A percentile compares a stretch with the other conserved stretches of the same genome.
These are phyloP conservation scores for Thymelicus acteon DNA, from an alignment of 2,888 invertebrate genomes.

Conservation along the genomic window DNA sequence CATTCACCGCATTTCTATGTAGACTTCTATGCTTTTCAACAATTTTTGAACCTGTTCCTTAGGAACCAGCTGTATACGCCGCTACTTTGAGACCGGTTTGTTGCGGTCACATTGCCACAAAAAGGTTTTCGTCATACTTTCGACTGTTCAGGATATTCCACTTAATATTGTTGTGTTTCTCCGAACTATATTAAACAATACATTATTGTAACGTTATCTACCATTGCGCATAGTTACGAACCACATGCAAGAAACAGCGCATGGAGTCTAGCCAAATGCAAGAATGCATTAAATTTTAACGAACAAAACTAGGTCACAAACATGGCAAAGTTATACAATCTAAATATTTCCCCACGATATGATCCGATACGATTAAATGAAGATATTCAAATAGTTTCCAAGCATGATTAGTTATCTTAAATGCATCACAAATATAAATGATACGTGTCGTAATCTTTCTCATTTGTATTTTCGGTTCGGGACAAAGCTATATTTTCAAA, in stretches of 20 bases:
- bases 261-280: conserved; percentile 18
- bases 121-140: conserved; percentile 66
- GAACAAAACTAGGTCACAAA: conserved; percentile 6
- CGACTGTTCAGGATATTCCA: conserved; percentile 46
- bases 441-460: conserved; percentile 6
- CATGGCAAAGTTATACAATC: neutral
- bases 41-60: conserved; percentile 69
- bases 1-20: conserved; percentile 50
- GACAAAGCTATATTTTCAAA: conserved; percentile 32
- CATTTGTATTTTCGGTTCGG: conserved; percentile 30
- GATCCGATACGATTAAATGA: neutral
- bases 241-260: conserved; percentile 7
- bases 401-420: conserved; percentile 32
- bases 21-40: conserved; percentile 51
- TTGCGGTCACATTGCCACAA: conserved; percentile 67
- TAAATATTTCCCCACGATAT: neutral
- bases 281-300: conserved; percentile 14
- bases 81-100: conserved; percentile 64
- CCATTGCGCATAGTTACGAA: conserved; percentile 8
- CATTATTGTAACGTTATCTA: neutral
- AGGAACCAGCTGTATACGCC: conserved; percentile 71
- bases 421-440: conserved; percentile 25
- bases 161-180: conserved; percentile 13
- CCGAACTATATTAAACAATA: conserved; percentile 6
- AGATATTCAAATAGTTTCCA: conserved; percentile 9